Base-by-base conservation (phyloP, 2,797 vertebrate species). In the Clarias platycephalus region DNA sequence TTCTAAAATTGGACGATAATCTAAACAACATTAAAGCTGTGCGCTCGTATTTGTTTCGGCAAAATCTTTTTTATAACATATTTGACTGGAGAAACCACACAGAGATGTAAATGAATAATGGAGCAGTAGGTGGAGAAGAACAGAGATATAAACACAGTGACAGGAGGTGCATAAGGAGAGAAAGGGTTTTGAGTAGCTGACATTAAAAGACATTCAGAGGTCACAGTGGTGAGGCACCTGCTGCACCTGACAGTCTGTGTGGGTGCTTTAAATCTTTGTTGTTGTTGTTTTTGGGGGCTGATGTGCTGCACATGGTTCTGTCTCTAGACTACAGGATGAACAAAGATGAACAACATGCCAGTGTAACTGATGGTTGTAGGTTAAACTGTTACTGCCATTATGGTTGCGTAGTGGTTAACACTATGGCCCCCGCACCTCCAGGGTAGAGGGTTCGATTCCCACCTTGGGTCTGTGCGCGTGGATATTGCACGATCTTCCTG, bases 201-300 rank as follows among this genome's bases (percentile, higher is more conserved):
- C 84, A 76, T 86, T 64, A 85, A 82, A 87, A 72, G 68, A 82
- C 84, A 84, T 67, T 70, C 70, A 83, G 40, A 83, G 80, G 83
- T 82, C 58, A 66, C 55, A 28, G 49, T 67, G 55, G 34, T 26
- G 44, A 82, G n/a, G 26, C 55, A 55, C 31, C 82, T 72, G 84
- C 67, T 58, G 68, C 78, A 63, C 28, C 72, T 79, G 76, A 72
- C 72, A 75, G 66, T 60, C 60, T 66, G 66, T 75, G 49, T 82
- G 53, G 63, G 10, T 64, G 74, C 82, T 79, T 84, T 63, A 79
- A 80, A 84, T 87, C 60, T 89, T 81, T 74, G 60, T 87, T 78
- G 57, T 28, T 67, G 57, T 67, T 83, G 83, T 81, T n/a, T 76
- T 85, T n/a, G 66, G 62, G 77, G 83, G 60, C 75, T 83, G 40